Evolutionary conservation across 2,113 vertebrate species (phyloP).

Genomic region (Delphinapterus leucas): DNA sequence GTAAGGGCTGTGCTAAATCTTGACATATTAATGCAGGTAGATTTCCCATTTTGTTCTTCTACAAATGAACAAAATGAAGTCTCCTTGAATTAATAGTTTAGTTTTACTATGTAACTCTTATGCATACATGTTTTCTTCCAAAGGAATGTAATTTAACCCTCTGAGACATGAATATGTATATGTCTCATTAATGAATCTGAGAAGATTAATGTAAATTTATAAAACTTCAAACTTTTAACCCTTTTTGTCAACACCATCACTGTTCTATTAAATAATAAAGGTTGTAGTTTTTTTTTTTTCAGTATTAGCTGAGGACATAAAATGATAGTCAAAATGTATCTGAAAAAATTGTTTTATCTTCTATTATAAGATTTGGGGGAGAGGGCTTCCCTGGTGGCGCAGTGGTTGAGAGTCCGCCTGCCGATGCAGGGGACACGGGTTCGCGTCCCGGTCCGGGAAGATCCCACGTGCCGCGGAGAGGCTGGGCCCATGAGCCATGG

Average conservation of each 20-base stretch:
- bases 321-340: neutral
- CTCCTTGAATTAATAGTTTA: neutral
- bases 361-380: neutral
- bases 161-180: neutral
- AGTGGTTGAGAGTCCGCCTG: too few relatives aligned
- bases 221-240: neutral
- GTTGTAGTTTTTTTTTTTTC: neutral
- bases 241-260: neutral
- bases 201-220: neutral
- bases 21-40: neutral
- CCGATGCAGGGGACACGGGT: too few relatives aligned
- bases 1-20: neutral
- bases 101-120: neutral
- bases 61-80: neutral
- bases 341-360: neutral
- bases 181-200: neutral
- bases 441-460: too few relatives aligned
- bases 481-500: too few relatives aligned
- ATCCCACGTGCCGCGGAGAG: too few relatives aligned
- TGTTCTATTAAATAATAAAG: neutral
- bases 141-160: neutral
- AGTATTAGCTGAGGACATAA: neutral
- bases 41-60: neutral
- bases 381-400: neutral
- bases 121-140: neutral